These are phyloP conservation scores for Cheilosia grossa DNA, from an alignment of 2,888 invertebrate genomes.

Conservation along the genomic window DNA sequence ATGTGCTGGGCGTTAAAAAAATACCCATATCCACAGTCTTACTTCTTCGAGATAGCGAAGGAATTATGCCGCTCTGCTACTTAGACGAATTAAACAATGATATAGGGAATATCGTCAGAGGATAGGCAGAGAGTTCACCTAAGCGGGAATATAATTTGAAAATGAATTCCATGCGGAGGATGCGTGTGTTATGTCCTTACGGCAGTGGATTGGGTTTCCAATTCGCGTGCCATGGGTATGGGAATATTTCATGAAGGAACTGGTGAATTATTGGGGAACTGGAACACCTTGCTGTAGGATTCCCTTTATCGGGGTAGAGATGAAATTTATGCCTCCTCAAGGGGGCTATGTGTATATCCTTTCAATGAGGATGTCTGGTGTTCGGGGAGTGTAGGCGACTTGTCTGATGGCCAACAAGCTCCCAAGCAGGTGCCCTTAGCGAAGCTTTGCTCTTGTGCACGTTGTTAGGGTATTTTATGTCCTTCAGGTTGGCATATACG, in stretches of 20 bases:
- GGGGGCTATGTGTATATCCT: slow-evolving; percentile 35
- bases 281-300: not conserved
- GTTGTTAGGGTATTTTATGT: too few relatives aligned
- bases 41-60: slow-evolving; percentile 3
- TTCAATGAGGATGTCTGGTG: slow-evolving; percentile 20
- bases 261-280: not conserved
- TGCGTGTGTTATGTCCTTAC: slow-evolving; percentile 53
- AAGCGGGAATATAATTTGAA: slow-evolving; percentile 46
- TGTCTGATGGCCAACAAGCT: slow-evolving; percentile 14
- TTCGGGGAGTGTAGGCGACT: slow-evolving; percentile 2
- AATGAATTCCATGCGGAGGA: slow-evolving; percentile 48
- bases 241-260: not conserved
- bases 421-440: too few relatives aligned
- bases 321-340: slow-evolving; percentile 52
- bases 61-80: slow-evolving; percentile 54
- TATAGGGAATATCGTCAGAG: not conserved
- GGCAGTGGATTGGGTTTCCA: slow-evolving; percentile 58
- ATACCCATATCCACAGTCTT: slow-evolving; percentile 41
- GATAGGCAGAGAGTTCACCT: slow-evolving; percentile 30
- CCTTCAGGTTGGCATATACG: too few relatives aligned
- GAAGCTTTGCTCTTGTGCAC: too few relatives aligned
- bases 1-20: slow-evolving; percentile 62
- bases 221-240: slow-evolving; percentile 19
- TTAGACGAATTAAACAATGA: slow-evolving; percentile 59
- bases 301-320: slow-evolving; percentile 12